Evolutionary conservation across 2,113 vertebrate genomes (phyloP), one percentile per base, ranked within the genome.

Genomic region (Chaetura pelagica): DNA sequence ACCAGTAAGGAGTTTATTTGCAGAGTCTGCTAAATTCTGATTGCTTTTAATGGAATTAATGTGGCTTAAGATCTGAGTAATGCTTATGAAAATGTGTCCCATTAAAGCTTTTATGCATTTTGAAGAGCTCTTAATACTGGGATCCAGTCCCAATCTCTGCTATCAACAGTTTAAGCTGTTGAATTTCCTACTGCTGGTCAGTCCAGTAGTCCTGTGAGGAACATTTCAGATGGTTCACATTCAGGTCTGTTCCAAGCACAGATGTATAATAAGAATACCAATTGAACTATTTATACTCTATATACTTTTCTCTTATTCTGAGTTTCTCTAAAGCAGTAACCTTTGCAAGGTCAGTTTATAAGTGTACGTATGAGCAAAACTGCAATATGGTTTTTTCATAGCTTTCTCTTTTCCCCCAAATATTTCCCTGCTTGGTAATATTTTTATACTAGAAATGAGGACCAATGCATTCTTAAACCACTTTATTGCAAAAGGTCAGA

Each of bases 61-160:
- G 80, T 96, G 87, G 95, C 82, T 96, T 79, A 94, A 96, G 87
- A 77, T 95, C 88, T 87, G 77, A 97, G 62, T 85, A 97, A 91
- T 85, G 59, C 74, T 85, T 84, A 91, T 84, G 93, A 93, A 97
- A 96, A 97, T 96, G 81, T 85, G 75, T 86, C 86, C 82, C 86
- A 79, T 91, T 97, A 95, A 97, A 96, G 94, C 79, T 90, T 93
- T 94, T 97, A 94, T 88, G 42, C 85, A 82, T 97, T 96, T 96
- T 95, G 94, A 96, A 95, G 96, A 97, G 93, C 86, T 89, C 84
- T 97, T 96, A 93, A 63, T 94, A 67, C 87, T 81, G 86, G 86
- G 97, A 94, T 97, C 96, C 84, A 85, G 61, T 87, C 64, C 77
- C 29, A 87, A 24, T 86, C 64, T 81, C 93, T 83, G 87, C 92